Evolutionary conservation across 2,797 vertebrate genomes (phyloP), one percentile per base, ranked within the genome.

Genomic region (Buphagus erythrorhynchus): DNA sequence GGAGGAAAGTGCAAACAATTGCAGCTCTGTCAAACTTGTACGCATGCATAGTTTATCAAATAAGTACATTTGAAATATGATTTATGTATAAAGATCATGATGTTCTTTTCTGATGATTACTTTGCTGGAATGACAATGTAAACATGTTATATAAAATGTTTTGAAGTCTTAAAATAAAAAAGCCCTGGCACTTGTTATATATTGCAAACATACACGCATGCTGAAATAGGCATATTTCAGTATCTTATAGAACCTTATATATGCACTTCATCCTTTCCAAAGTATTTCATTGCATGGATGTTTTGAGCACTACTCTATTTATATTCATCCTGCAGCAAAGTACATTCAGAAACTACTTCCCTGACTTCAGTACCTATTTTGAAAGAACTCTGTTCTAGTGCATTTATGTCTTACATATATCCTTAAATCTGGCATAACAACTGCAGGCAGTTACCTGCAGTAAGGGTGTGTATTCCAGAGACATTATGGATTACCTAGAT

Each of bases 91-190:
- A 93, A 91, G 76, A 5, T 66, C 85, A 45, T 25, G 11, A 16
- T 84, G 88, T 90, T 88, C 73, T 94, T 95, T 91, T 88, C 89
- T 48, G 46, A 75, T 62, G 76, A 65, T 40, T 83, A 42, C 68
- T 92, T 94, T n/a, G 2, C 52, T 52, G 43, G 66, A 88, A 93
- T 66, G 90, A 63, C 48, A 91, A 45, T 57, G 65, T 91, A 93
- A 95, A 93, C 89, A 79, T 10, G 65, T 92, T 96, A 96, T 49
- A 86, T 86, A 95, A 94, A 94, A 86, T 97, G 79, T 88, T 95
- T 93, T 82, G 31, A 93, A 95, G 36, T 71, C 63, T 73, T 88
- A 93, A 90, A 95, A 80, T 73, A 90, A 90, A 94, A 86, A 78
- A 61, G 63, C 25, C 33, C 20, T 83, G 85, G 55, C 26, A 79